Evolutionary conservation across 2,888 invertebrate genomes (phyloP).

Genomic region (Drosophila mercatorum): DNA sequence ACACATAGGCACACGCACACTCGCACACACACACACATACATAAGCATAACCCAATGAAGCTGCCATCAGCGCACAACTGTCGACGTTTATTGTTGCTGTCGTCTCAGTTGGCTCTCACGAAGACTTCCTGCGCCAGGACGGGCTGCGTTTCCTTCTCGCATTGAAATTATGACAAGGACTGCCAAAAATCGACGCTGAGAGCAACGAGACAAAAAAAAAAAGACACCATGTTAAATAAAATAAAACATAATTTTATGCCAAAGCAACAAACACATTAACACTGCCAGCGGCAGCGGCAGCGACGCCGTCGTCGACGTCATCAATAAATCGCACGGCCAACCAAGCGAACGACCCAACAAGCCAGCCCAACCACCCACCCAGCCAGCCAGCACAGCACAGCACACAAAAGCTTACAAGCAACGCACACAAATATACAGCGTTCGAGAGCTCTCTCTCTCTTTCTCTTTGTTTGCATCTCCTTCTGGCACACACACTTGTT

Average conservation of each 20-base stretch:
- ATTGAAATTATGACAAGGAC: conserved; percentile 77
- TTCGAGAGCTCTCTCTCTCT: conserved; percentile 5
- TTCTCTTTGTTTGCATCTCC: conserved; percentile 10
- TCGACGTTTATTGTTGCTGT: conserved; percentile 56
- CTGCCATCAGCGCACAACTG: conserved; percentile 72
- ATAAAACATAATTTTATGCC: conserved; percentile 81
- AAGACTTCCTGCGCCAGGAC: conserved; percentile 70
- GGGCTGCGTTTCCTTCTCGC: conserved; percentile 53
- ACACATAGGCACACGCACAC: conserved; percentile 43
- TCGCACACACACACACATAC: conserved; percentile 17
- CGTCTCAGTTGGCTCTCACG: conserved; percentile 39
- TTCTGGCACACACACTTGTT: conserved; percentile 11
- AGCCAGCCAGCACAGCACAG: conserved; percentile 52
- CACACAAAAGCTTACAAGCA: conserved; percentile 72
- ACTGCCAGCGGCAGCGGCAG: conserved; percentile 47
- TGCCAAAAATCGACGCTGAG: conserved; percentile 64
- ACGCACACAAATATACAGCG: conserved; percentile 29
- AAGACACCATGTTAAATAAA: conserved; percentile 76
- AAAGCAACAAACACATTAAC: conserved; percentile 80
- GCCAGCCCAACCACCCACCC: conserved; percentile 43
- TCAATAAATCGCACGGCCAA: conserved; percentile 76
- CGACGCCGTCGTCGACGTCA: conserved; percentile 70
- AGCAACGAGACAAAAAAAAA: conserved; percentile 14
- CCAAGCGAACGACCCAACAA: conserved; percentile 57
- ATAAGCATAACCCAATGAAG: conserved; percentile 76